Evolutionary conservation across 2,888 invertebrate species (phyloP), one percentile per base, ranked within the genome.

Genomic region (Stenolophus ochropezus): DNA sequence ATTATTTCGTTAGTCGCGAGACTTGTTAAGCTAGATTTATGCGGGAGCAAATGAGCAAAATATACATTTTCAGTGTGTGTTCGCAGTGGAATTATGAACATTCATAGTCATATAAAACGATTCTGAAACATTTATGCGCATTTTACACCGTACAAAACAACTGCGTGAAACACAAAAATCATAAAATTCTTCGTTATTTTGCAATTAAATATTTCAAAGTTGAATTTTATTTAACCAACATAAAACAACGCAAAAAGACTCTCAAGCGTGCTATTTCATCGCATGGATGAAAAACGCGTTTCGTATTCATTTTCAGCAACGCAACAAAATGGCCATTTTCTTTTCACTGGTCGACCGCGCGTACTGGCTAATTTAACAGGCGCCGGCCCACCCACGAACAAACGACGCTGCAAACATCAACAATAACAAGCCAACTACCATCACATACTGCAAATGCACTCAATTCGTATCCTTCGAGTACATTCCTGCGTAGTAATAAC

Each of bases 251-350:
- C 49, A 47, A 73, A 71, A 73, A 73, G 69, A 73, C 27, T 20
- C 53, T 53, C 76, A 76, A 76, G 53, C 76, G 53, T 58, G 58
- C 76, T 56, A 58, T 76, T 76, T 76, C 76, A 76, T 76, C 20
- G 23, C 33, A 33, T 33, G 74, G 69, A 69, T 69, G 69, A 53
- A 53, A 75, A 75, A 75, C 74, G 58, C 27, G 56, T 33, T 76
- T 20, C 56, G 76, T 76, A 58, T 76, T 76, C 76, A 76, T 76
- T 76, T 76, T 76, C 76, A 58, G 33, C 76, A 76, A 33, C 27
- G 76, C 76, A 76, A 53, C 76, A 76, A 76, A 74, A 76, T 56
- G 76, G 76, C 56, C 76, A 58, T 76, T 76, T 76, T 76, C 73
- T 73, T 73, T 69, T 49, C 73, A 53, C 33, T 76, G 76, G 33